Evolutionary conservation across 2,113 vertebrate genomes (phyloP).

Genomic region (Oplegnathus fasciatus): DNA sequence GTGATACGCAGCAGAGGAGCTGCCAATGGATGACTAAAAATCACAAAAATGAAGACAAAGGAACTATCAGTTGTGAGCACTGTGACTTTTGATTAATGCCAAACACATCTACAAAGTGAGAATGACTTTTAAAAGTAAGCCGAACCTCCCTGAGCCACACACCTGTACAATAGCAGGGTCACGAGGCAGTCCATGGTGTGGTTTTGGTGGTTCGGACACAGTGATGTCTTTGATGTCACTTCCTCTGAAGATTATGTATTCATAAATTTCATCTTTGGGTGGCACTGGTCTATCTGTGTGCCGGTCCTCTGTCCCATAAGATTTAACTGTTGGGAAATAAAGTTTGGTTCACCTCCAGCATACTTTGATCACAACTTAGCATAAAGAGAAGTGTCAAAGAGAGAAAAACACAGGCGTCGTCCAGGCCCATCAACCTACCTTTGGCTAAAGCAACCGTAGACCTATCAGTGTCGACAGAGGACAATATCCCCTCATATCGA

Average conservation of each 20-base stretch:
- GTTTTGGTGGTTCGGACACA: constrained; percentile 95
- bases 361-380: neutral
- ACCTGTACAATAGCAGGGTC: constrained; percentile 99
- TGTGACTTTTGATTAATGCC: neutral
- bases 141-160: neutral
- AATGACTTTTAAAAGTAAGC: neutral
- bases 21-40: constrained; percentile 92
- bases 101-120: neutral
- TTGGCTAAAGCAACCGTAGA: constrained; percentile 95
- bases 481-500: constrained; percentile 93
- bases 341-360: neutral
- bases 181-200: constrained; percentile 92
- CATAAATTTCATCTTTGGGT: constrained; percentile 94
- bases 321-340: constrained; percentile 86
- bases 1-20: constrained; percentile 88
- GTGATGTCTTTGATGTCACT: constrained; percentile 99
- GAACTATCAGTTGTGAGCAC: neutral
- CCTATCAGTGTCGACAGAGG: constrained; percentile 95
- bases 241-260: constrained; percentile 98
- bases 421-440: constrained; percentile 77
- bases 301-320: constrained; percentile 95
- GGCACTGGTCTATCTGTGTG: constrained; percentile 93
- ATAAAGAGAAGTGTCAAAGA: neutral
- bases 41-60: constrained; percentile 30
- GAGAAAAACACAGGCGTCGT: neutral